These are phyloP conservation scores for Dasypus novemcinctus DNA, from an alignment of 2,113 vertebrate species.

Conservation along the genomic window DNA sequence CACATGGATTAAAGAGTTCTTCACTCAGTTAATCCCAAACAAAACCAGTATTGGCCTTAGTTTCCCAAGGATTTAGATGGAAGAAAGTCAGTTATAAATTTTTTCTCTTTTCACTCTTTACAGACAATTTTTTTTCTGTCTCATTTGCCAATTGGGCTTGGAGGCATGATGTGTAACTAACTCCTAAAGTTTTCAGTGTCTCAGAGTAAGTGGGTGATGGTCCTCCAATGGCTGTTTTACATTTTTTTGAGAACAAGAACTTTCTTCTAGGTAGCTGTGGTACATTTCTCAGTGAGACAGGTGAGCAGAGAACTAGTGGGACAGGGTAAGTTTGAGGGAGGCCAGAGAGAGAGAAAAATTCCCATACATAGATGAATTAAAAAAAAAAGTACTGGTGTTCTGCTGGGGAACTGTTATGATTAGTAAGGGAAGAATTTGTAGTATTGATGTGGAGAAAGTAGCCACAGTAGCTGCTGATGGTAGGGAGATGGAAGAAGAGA, in stretches of 20 bases:
- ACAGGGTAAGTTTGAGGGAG: background rate
- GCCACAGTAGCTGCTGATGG: too few relatives aligned
- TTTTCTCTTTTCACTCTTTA: background rate
- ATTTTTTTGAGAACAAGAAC: background rate
- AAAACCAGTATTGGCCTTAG: background rate
- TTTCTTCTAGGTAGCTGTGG: background rate
- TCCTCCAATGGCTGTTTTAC: background rate
- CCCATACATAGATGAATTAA: background rate
- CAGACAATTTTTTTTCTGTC: background rate
- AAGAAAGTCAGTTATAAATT: background rate
- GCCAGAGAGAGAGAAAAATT: background rate
- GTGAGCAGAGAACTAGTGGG: background rate
- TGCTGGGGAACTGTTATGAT: too few relatives aligned
- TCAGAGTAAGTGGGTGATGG: background rate
- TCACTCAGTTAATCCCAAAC: background rate
- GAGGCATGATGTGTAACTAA: background rate
- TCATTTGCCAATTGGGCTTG: background rate
- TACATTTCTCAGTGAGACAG: background rate
- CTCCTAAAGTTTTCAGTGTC: background rate
- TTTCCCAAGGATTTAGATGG: background rate
- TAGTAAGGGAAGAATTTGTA: too few relatives aligned
- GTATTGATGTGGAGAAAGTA: too few relatives aligned
- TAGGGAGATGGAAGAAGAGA: too few relatives aligned
- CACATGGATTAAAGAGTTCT: background rate
- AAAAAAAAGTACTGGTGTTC: too few relatives aligned